These are phyloP conservation scores for Arvicanthis niloticus DNA, from an alignment of 2,113 vertebrate genomes.

Conservation along the genomic window DNA sequence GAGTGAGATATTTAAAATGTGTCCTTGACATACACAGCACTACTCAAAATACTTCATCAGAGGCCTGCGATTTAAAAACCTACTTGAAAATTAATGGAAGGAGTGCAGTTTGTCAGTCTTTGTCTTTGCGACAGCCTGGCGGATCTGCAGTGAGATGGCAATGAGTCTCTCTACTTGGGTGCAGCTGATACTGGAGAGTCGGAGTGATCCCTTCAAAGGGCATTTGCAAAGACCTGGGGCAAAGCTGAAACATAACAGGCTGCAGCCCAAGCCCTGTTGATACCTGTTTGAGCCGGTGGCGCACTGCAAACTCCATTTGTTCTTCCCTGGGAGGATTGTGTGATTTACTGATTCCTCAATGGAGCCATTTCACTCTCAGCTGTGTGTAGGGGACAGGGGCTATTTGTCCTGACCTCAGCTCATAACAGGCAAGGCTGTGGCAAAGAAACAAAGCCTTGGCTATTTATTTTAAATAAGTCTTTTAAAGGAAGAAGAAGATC, in stretches of 20 bases:
- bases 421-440: slow-evolving; percentile 24
- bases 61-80: slow-evolving; percentile 77
- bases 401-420: slow-evolving; percentile 67
- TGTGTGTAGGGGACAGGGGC: slow-evolving; percentile 48
- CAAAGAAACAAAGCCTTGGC: slow-evolving; percentile 57
- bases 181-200: background rate
- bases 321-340: slow-evolving; percentile 63
- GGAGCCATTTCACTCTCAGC: slow-evolving; percentile 62
- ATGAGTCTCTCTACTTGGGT: background rate
- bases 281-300: slow-evolving; percentile 62
- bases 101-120: slow-evolving; percentile 80
- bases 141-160: background rate
- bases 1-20: slow-evolving; percentile 84
- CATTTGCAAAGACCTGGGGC: slow-evolving; percentile 14
- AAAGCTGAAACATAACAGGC: slow-evolving; percentile 46
- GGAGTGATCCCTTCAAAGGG: slow-evolving; percentile 50
- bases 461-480: slow-evolving; percentile 74
- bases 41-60: slow-evolving; percentile 83
- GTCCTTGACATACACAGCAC: slow-evolving; percentile 80
- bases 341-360: slow-evolving; percentile 71
- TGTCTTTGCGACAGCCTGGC: slow-evolving; percentile 68
- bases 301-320: slow-evolving; percentile 56
- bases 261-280: slow-evolving; percentile 52
- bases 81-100: slow-evolving; percentile 83
- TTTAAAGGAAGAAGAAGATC: slow-evolving; percentile 50